Evolutionary conservation across 1,140 invertebrate genomes (phyloP), one percentile per base, ranked within the genome.

Genomic region (Atta texana): DNA sequence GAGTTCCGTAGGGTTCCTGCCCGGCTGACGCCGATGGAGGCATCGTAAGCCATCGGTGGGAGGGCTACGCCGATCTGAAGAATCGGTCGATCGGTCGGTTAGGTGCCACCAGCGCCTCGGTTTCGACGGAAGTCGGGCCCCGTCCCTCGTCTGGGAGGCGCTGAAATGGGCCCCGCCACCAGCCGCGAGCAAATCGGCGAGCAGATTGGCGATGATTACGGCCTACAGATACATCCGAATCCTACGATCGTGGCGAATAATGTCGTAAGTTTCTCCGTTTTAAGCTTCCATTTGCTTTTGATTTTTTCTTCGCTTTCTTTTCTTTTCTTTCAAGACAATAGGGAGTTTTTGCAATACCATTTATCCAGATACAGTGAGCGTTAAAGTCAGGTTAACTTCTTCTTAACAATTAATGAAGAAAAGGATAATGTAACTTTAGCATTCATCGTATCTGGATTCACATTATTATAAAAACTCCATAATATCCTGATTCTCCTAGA

Each of bases 131-230:
- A 53, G 4, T 21, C 64, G 57, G 68, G 63, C 55, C 31, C 28
- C 18, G 39, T 75, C 44, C 59, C 44, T 10, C 21, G 69, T 72
- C 31, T n/a, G 16, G 74, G 10, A 64, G 74, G 89, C 90, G 92
- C 90, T 88, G 91, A 93, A 86, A 94, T 95, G 95, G 95, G 94
- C 76, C 94, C 94, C 71, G 92, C 93, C 75, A 95, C 92, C 89
- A 95, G 95, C 88, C 94, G 93, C 55, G 94, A 95, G 68, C 94
- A 95, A 51, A 93, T 92, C 81, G 93, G 93, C 74, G 94, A 95
- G 78, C 94, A 94, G 88, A 89, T 93, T 74, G 94, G 92, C 75
- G 94, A 94, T 64, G 94, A 95, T 71, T 93, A 94, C 63, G 95
- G 94, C 91, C 92, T 95, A 89, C 92, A 95, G 63, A 94, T 94